phyloP scores from a whole-genome alignment of 2,888 invertebrate genomes.

The Chymomyza fuscimana region DNA sequence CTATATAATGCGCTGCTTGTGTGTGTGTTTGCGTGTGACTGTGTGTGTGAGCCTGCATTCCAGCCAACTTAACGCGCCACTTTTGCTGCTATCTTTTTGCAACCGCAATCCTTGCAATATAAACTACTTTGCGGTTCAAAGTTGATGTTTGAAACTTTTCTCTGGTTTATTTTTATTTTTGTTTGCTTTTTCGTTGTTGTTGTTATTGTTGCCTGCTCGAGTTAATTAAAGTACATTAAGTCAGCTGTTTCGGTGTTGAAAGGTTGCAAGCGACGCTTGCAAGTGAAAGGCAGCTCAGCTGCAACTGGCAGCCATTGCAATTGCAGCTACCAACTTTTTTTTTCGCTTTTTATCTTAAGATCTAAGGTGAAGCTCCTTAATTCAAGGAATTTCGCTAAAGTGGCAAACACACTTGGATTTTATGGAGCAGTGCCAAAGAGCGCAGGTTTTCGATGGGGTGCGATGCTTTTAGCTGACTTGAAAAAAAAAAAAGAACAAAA shows the following conservation, averaged over 20 bases:
- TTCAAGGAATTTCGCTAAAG: not conserved
- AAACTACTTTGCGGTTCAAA: slow-evolving; percentile 74
- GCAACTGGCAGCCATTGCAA: slow-evolving; percentile 1
- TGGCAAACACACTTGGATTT: not conserved
- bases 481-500: not conserved
- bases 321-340: not conserved
- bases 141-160: slow-evolving; percentile 68
- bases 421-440: not conserved
- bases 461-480: not conserved
- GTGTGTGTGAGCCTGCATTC: not conserved
- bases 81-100: slow-evolving; percentile 40
- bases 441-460: not conserved
- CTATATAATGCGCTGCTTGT: slow-evolving; percentile 51
- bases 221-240: slow-evolving; percentile 71
- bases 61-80: not conserved
- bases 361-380: not conserved
- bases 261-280: not conserved
- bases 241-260: slow-evolving; percentile 1
- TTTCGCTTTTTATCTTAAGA: not conserved
- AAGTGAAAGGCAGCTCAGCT: not conserved
- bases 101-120: slow-evolving; percentile 68
- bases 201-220: slow-evolving; percentile 47
- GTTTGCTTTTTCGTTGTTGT: slow-evolving; percentile 13
- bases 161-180: slow-evolving; percentile 36
- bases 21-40: not conserved